phyloP scores from a whole-genome alignment of 2,113 vertebrate genomes.

The Zosterops pallidus region DNA sequence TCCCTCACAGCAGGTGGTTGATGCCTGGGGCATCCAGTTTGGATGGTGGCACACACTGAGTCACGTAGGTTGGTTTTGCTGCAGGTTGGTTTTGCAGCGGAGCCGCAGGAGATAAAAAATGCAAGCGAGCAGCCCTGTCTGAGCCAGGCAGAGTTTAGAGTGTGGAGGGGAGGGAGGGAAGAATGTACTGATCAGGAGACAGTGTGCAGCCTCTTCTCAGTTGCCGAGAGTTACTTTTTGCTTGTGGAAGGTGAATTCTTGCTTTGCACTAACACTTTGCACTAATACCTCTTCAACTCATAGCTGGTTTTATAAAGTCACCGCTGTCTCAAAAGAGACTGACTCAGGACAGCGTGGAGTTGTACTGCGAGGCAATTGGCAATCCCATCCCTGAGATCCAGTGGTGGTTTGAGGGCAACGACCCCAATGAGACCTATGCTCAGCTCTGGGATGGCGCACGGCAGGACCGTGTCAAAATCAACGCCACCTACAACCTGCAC shows the following conservation, averaged over 20 bases:
- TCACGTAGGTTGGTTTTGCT: neutral
- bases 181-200: accelerated
- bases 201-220: neutral
- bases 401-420: constrained; percentile 89
- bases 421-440: constrained; percentile 77
- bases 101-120: accelerated
- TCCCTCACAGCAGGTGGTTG: accelerated
- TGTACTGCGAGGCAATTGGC: constrained; percentile 91
- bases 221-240: neutral
- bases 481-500: constrained; percentile 86
- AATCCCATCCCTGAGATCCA: constrained; percentile 88
- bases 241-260: constrained; percentile 19
- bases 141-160: neutral
- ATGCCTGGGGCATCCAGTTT: neutral
- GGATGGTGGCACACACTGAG: accelerated
- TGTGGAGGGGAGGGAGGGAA: neutral
- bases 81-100: accelerated
- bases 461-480: constrained; percentile 82
- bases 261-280: constrained; percentile 67
- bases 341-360: constrained; percentile 76
- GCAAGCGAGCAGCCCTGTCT: neutral
- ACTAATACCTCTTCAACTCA: constrained; percentile 63
- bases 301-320: constrained; percentile 88
- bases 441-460: constrained; percentile 90
- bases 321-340: constrained; percentile 85